phyloP scores from a whole-genome alignment of 2,888 invertebrate species.

The Sclerodermus sp. region DNA sequence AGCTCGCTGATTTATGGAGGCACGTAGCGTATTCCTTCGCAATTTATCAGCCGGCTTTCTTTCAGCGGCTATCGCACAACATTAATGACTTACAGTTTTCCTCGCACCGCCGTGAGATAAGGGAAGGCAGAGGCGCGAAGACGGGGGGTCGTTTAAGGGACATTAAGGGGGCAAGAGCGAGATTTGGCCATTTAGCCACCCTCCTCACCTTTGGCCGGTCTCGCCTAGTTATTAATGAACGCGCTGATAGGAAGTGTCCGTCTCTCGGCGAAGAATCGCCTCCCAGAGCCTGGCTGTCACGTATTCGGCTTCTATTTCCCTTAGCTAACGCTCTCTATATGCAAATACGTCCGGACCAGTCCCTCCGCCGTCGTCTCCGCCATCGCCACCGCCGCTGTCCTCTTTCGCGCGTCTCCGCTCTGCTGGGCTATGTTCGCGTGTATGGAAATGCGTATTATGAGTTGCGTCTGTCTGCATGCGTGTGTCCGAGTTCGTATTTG shows the following conservation, averaged over 20 bases:
- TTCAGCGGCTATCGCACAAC: slow-evolving; percentile 24
- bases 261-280: slow-evolving; percentile 48
- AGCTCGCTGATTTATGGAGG: slow-evolving; percentile 5
- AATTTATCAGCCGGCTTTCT: slow-evolving; percentile 36
- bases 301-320: slow-evolving; percentile 57
- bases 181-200: slow-evolving; percentile 42
- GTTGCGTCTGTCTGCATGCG: slow-evolving; percentile 17
- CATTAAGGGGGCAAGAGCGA: slow-evolving; percentile 27
- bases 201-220: slow-evolving; percentile 36
- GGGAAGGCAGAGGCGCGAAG: slow-evolving; percentile 18
- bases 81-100: slow-evolving; percentile 36
- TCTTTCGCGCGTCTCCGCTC: slow-evolving; percentile 10
- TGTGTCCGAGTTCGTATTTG: slow-evolving; percentile 7
- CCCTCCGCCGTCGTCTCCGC: slow-evolving; percentile 30
- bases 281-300: slow-evolving; percentile 48
- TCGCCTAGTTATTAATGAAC: slow-evolving; percentile 52
- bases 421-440: slow-evolving; percentile 3
- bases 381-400: slow-evolving; percentile 29
- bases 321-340: slow-evolving; percentile 57
- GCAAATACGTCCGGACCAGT: slow-evolving; percentile 50
- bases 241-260: slow-evolving; percentile 53
- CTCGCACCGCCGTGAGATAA: slow-evolving; percentile 26
- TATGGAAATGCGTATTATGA: slow-evolving; percentile 30
- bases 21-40: slow-evolving; percentile 19
- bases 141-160: slow-evolving; percentile 26